Evolutionary conservation across 1,140 invertebrate species (phyloP).

Genomic region (Antheraea pernyi): DNA sequence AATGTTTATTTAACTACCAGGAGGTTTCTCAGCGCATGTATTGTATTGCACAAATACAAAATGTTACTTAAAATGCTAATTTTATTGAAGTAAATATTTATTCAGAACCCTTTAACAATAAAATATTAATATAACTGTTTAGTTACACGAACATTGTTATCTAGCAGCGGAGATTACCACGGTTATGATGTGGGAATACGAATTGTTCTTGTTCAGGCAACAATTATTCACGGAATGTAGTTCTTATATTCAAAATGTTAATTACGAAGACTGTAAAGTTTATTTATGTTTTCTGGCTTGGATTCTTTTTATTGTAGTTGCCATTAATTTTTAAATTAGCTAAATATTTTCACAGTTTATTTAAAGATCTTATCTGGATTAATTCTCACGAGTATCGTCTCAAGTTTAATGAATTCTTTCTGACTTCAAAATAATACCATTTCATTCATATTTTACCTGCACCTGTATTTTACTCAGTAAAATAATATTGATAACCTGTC

Average conservation of each 20-base stretch:
- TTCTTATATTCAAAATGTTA: conserved; percentile 53
- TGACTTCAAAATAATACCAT: too few species aligned
- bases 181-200: conserved; percentile 56
- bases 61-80: too few species aligned
- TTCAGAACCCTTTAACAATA: conserved; percentile 10
- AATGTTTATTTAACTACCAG: too few species aligned
- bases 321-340: not conserved
- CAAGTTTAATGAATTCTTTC: conserved; percentile 2
- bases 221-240: conserved; percentile 46
- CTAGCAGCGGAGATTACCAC: conserved; percentile 42
- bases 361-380: not conserved
- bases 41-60: too few species aligned
- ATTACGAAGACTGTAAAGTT: conserved; percentile 24
- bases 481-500: conserved; percentile 45
- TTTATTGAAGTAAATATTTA: not conserved
- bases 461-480: conserved; percentile 47
- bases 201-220: conserved; percentile 33
- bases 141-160: conserved; percentile 33
- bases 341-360: not conserved
- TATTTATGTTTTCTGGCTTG: not conserved
- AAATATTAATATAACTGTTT: not conserved
- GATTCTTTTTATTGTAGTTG: not conserved
- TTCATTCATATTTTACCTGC: conserved; percentile 16
- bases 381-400: conserved; percentile 34
- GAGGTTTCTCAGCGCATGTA: too few species aligned